Evolutionary conservation across 2,113 vertebrate species (phyloP).

Genomic region (Leucoraja erinaceus): DNA sequence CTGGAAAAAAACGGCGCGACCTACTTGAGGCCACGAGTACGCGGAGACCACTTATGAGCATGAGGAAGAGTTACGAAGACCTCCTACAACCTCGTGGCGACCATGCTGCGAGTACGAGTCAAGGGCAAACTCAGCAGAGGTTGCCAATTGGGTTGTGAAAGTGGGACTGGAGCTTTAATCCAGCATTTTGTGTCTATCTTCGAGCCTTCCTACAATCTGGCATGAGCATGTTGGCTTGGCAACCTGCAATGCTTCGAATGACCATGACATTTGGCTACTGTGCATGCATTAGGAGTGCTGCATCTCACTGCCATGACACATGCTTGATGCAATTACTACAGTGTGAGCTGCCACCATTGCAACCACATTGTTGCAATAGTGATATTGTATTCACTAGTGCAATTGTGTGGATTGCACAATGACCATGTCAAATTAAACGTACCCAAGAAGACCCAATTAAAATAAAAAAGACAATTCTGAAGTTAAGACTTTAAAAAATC

Average conservation of each 20-base stretch:
- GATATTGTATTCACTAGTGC: too few species aligned
- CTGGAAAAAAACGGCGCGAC: too few species aligned
- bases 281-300: not conserved
- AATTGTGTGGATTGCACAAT: too few species aligned
- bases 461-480: not conserved
- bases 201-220: not conserved
- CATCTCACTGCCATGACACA: not conserved
- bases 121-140: too few species aligned
- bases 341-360: not conserved
- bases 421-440: not conserved
- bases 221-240: not conserved
- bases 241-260: not conserved
- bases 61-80: too few species aligned
- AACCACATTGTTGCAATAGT: not conserved
- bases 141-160: too few species aligned
- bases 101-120: too few species aligned
- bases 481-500: not conserved
- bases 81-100: too few species aligned
- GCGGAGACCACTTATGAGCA: too few species aligned
- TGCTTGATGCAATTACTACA: not conserved
- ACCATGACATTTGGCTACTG: not conserved
- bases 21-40: too few species aligned
- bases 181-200: too few species aligned
- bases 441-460: not conserved
- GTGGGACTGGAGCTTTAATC: too few species aligned